Evolutionary conservation across 2,888 invertebrate genomes (phyloP).

Genomic region (Tipula confusa): DNA sequence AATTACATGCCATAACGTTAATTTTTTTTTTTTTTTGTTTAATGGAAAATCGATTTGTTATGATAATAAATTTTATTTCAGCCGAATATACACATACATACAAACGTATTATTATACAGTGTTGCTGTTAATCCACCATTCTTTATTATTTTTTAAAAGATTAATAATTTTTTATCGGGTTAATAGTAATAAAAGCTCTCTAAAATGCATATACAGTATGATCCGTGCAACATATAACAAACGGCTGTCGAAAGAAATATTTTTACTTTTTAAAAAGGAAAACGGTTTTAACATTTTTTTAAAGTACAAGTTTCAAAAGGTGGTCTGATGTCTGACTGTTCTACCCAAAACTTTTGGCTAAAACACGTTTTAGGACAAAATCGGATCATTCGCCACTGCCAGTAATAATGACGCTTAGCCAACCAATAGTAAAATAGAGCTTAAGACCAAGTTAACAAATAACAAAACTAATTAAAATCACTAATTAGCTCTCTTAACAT

Average conservation of each 20-base stretch:
- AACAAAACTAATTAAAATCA: too few relatives aligned
- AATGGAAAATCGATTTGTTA: slow-evolving; percentile 12
- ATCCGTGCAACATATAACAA: too few relatives aligned
- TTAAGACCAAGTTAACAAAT: too few relatives aligned
- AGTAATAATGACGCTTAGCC: too few relatives aligned
- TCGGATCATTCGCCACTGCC: too few relatives aligned
- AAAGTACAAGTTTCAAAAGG: neutral
- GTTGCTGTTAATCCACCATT: slow-evolving; percentile 1
- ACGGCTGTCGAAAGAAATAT: neutral
- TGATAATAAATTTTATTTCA: slow-evolving; percentile 25
- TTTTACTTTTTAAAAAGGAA: neutral
- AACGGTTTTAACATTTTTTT: neutral
- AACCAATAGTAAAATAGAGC: too few relatives aligned
- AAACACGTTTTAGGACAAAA: too few relatives aligned
- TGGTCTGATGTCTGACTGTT: too few relatives aligned
- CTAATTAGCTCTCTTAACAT: too few relatives aligned
- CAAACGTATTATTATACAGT: neutral
- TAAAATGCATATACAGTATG: too few relatives aligned
- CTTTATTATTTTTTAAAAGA: neutral
- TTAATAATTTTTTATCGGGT: slow-evolving; percentile 9
- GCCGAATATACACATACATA: too few relatives aligned
- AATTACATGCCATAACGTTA: neutral
- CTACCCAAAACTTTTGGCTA: too few relatives aligned
- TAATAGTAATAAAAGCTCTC: slow-evolving; percentile 1
- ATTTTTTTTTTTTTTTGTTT: neutral